These are phyloP conservation scores for Sarcophaga caerulescens DNA, from an alignment of 2,888 invertebrate genomes.

Conservation along the genomic window DNA sequence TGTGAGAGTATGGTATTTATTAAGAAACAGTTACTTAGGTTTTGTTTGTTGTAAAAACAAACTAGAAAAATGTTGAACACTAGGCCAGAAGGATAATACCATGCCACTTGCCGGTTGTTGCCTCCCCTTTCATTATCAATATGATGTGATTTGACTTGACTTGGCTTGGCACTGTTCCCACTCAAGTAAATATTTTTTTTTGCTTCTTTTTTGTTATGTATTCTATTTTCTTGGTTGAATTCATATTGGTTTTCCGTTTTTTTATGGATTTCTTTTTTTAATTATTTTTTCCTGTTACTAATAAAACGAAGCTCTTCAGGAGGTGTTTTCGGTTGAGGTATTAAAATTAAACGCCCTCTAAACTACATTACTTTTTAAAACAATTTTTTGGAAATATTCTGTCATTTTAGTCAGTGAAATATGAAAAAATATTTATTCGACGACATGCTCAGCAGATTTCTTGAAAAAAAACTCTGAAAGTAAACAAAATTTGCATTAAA, in stretches of 20 bases:
- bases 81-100: constrained; percentile 43
- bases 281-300: neutral
- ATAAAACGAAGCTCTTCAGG: too few species aligned
- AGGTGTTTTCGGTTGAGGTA: too few species aligned
- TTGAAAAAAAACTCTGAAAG: too few species aligned
- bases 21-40: constrained; percentile 25
- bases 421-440: too few species aligned
- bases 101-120: neutral
- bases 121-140: neutral
- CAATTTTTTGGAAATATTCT: too few species aligned
- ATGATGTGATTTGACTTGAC: constrained; percentile 52
- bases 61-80: neutral
- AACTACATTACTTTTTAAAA: too few species aligned
- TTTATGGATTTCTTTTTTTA: constrained; percentile 42
- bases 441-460: too few species aligned
- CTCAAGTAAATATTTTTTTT: constrained; percentile 37
- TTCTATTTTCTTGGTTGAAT: constrained; percentile 53
- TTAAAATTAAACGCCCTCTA: too few species aligned
- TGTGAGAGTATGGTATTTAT: neutral
- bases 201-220: constrained; percentile 3
- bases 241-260: constrained; percentile 52
- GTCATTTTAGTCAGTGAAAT: too few species aligned
- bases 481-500: too few species aligned
- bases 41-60: constrained; percentile 7
- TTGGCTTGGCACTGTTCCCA: constrained; percentile 59